Conservation (phyloP, 2,113 vertebrate species). For the Spea multiplicata region DNA sequence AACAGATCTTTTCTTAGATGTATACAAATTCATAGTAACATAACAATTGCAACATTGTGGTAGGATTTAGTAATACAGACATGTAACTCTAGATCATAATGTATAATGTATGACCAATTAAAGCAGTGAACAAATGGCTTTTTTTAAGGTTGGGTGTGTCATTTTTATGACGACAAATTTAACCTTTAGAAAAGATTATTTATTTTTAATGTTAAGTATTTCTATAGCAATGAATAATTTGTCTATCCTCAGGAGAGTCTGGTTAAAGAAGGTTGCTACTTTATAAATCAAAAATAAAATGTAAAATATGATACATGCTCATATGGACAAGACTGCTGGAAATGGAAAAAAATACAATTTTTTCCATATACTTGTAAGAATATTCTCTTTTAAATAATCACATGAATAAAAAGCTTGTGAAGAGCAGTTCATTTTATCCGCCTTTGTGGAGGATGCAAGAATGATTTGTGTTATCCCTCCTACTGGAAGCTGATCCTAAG, state of each 20-base stretch:
- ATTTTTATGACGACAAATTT: conserved; percentile 39
- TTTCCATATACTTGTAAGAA: conserved; percentile 29
- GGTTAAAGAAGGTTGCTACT: conserved; percentile 33
- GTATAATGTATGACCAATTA: conserved; percentile 18
- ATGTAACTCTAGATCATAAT: conserved; percentile 14
- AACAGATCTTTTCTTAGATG: no score
- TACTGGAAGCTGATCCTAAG: background rate
- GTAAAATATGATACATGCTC: conserved; percentile 33
- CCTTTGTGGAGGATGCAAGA: background rate
- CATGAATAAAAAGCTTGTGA: conserved; percentile 21
- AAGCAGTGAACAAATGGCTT: conserved; percentile 16
- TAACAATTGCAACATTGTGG: conserved; percentile 14
- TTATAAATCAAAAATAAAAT: conserved; percentile 42
- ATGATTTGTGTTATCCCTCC: background rate
- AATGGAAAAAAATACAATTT: conserved; percentile 33
- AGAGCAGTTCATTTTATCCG: conserved; percentile 1
- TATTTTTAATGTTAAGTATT: conserved; percentile 35
- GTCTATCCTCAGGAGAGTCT: conserved; percentile 33
- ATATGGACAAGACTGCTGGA: conserved; percentile 6
- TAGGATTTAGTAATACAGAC: background rate
- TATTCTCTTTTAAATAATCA: conserved; percentile 39
- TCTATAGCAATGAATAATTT: conserved; percentile 44
- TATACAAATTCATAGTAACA: background rate
- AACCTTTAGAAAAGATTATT: conserved; percentile 42
- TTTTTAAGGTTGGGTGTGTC: conserved; percentile 39